These are phyloP conservation scores for Cydia strobilella DNA, from an alignment of 1,140 invertebrate species.

Conservation along the genomic window DNA sequence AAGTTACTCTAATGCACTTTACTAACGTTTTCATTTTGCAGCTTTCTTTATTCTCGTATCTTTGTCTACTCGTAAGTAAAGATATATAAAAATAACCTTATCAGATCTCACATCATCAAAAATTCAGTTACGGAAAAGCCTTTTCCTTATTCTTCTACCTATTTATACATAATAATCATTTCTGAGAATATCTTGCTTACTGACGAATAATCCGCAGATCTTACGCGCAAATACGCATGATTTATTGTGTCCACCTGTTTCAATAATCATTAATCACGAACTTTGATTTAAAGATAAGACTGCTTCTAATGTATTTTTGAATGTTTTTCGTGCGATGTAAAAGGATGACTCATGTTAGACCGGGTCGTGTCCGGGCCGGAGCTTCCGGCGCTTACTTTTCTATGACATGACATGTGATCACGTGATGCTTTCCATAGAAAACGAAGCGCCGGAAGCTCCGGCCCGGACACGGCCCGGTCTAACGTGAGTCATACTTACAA, in stretches of 20 bases:
- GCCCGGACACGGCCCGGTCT: too few relatives aligned
- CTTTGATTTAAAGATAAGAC: conserved; percentile 15
- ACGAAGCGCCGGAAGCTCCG: too few relatives aligned
- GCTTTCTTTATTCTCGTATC: neutral
- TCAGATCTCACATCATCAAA: neutral
- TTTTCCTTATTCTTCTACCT: neutral
- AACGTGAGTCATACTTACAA: too few relatives aligned
- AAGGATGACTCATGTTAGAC: too few relatives aligned
- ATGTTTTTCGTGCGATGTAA: neutral
- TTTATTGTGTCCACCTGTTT: conserved; percentile 19
- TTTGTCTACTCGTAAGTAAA: too few relatives aligned
- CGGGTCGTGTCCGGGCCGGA: too few relatives aligned
- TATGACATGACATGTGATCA: too few relatives aligned
- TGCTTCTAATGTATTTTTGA: neutral
- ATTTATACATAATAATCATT: conserved; percentile 9
- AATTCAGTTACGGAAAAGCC: neutral
- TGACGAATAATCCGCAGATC: neutral
- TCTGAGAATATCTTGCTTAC: conserved; percentile 25
- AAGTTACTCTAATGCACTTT: too few relatives aligned
- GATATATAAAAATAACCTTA: neutral
- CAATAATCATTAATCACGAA: conserved; percentile 17
- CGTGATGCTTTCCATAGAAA: too few relatives aligned
- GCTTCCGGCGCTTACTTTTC: too few relatives aligned
- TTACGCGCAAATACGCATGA: neutral
- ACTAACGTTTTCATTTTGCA: neutral